Percentiles rank a stretch among this genome's conserved stretches.
phyloP scores from a whole-genome alignment of 1,140 invertebrate species.

The Drosophila triauraria region DNA sequence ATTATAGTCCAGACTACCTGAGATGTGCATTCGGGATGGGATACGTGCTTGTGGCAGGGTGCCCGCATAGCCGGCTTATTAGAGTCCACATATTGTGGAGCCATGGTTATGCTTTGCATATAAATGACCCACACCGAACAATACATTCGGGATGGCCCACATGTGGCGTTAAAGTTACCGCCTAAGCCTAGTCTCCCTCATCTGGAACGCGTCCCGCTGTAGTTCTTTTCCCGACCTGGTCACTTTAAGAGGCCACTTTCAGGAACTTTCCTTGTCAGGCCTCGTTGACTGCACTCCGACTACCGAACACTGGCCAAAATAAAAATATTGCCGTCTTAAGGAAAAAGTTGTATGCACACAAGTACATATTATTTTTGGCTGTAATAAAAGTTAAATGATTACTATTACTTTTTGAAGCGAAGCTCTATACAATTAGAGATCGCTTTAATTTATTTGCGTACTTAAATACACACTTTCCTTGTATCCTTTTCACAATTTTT shows the following conservation, averaged over 20 bases:
- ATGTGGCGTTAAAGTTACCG: constrained; percentile 43
- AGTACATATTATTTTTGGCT: constrained; percentile 4
- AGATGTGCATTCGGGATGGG: constrained; percentile 24
- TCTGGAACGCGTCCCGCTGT: constrained; percentile 47
- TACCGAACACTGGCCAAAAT: constrained; percentile 4
- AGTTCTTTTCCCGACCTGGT: constrained; percentile 41
- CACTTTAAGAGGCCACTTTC: constrained; percentile 60
- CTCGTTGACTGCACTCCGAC: constrained; percentile 55
- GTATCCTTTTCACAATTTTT: no score
- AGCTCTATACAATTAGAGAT: no score
- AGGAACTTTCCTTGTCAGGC: constrained; percentile 31
- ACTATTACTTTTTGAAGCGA: no score
- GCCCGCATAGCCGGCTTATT: constrained; percentile 54
- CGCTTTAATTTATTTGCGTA: no score
- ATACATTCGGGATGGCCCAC: constrained; percentile 49
- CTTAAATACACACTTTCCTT: no score
- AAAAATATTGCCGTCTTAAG: neutral
- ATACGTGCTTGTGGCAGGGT: constrained; percentile 39
- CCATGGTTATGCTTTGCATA: constrained; percentile 75
- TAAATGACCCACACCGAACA: constrained; percentile 70
- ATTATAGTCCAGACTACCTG: constrained; percentile 51
- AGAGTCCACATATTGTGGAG: constrained; percentile 66
- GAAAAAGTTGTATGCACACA: neutral
- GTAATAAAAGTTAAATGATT: neutral
- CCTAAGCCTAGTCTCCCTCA: constrained; percentile 9